Evolutionary conservation across 2,797 vertebrate species (phyloP).

Genomic region (Falco biarmicus): DNA sequence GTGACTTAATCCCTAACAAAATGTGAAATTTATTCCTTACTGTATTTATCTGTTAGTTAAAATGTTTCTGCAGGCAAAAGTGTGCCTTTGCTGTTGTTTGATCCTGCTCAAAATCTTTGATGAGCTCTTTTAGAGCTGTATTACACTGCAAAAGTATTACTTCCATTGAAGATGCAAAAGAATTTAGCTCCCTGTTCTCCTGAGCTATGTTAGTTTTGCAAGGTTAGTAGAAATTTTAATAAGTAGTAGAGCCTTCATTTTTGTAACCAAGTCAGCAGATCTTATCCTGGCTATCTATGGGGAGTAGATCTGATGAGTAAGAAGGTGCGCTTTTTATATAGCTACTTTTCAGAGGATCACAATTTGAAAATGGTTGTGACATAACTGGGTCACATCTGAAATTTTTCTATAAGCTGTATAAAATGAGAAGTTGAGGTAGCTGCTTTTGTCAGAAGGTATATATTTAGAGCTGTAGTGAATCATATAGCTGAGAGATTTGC

Average conservation of each 20-base stretch:
- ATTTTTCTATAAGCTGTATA: constrained; percentile 61
- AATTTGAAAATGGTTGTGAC: constrained; percentile 59
- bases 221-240: constrained; percentile 59
- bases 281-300: constrained; percentile 34
- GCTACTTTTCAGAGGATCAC: constrained; percentile 43
- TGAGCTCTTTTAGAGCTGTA: neutral
- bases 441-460: constrained; percentile 52
- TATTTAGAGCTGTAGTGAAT: constrained; percentile 27
- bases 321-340: constrained; percentile 53
- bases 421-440: constrained; percentile 56
- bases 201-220: constrained; percentile 56
- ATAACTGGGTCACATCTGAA: constrained; percentile 61
- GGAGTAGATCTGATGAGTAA: constrained; percentile 66
- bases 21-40: neutral
- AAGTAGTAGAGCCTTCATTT: constrained; percentile 45
- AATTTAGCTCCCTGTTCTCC: constrained; percentile 2
- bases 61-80: neutral
- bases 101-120: neutral
- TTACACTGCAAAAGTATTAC: neutral
- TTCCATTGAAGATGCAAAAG: constrained; percentile 2
- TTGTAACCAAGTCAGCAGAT: constrained; percentile 64
- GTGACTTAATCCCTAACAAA: neutral
- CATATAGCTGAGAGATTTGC: neutral
- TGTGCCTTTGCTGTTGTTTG: neutral
- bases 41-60: neutral